Conservation (phyloP, 2,113 vertebrate genomes). For the Apus apus region DNA sequence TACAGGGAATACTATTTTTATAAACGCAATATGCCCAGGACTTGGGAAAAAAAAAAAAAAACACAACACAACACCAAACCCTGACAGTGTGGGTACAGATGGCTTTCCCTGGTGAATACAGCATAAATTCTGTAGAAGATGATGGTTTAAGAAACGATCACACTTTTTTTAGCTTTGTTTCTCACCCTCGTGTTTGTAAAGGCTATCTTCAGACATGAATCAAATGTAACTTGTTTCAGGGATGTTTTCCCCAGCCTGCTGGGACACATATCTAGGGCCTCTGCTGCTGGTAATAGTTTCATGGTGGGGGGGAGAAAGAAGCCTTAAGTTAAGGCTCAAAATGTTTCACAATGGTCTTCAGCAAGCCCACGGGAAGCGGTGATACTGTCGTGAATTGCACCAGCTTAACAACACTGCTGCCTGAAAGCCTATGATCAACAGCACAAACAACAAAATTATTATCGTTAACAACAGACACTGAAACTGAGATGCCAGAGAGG, state of each 20-base stretch:
- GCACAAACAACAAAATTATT: background rate
- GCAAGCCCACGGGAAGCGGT: background rate
- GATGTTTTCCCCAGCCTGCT: slow-evolving; percentile 55
- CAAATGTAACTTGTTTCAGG: slow-evolving; percentile 52
- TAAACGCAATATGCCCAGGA: slow-evolving; percentile 55
- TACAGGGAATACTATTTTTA: slow-evolving; percentile 68
- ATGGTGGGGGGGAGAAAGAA: background rate
- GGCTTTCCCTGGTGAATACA: slow-evolving; percentile 64
- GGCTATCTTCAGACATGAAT: slow-evolving; percentile 63
- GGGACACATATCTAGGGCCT: slow-evolving; percentile 47
- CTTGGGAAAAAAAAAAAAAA: background rate
- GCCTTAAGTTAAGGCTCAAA: background rate
- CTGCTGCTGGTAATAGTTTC: slow-evolving; percentile 28
- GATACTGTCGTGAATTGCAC: background rate
- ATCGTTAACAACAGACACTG: background rate
- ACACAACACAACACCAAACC: background rate
- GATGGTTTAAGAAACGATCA: slow-evolving; percentile 61
- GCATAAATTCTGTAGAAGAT: slow-evolving; percentile 62
- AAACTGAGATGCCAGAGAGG: background rate
- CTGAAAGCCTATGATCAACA: background rate
- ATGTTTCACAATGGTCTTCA: background rate
- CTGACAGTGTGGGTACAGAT: slow-evolving; percentile 69
- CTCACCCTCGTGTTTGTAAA: slow-evolving; percentile 57
- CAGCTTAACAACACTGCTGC: background rate
- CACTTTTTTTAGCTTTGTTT: slow-evolving; percentile 59